A percentile compares a stretch with the other conserved stretches of the same genome.
phyloP scores from a whole-genome alignment of 2,797 vertebrate species.

The Coregonus ussuriensis region DNA sequence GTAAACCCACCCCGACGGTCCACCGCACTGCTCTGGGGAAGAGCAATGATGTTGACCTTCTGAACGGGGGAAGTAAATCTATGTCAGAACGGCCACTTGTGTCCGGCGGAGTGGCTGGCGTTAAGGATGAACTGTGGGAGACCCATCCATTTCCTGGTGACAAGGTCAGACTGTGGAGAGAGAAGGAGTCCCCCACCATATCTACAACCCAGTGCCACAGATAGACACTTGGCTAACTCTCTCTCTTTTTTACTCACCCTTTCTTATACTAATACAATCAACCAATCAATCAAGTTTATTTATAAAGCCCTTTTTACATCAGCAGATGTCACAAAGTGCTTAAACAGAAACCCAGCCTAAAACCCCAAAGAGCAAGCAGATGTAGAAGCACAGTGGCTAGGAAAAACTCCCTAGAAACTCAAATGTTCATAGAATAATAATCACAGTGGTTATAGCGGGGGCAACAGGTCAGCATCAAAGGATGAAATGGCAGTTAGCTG shows the following conservation, averaged over 20 bases:
- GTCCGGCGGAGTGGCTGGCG: slow-evolving; percentile 77
- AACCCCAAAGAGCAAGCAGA: no score
- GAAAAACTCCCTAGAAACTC: no score
- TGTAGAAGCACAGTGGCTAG: no score
- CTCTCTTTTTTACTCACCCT: not conserved
- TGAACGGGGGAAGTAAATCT: slow-evolving; percentile 81
- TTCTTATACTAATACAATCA: no score
- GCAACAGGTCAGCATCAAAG: no score
- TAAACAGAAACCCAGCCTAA: no score
- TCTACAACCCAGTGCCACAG: slow-evolving; percentile 57
- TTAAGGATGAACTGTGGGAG: slow-evolving; percentile 85
- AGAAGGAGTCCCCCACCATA: slow-evolving; percentile 77
- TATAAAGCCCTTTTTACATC: no score
- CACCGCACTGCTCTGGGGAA: slow-evolving; percentile 60
- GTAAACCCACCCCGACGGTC: slow-evolving; percentile 55
- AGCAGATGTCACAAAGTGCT: no score
- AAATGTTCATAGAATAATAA: no score
- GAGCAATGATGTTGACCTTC: slow-evolving; percentile 84
- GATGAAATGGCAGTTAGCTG: no score
- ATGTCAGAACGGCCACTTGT: slow-evolving; percentile 75
- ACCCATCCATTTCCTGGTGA: slow-evolving; percentile 84
- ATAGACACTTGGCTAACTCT: slow-evolving; percentile 29
- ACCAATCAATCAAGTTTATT: no score
- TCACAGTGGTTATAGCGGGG: no score
- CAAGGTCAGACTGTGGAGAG: slow-evolving; percentile 80